phyloP scores from a whole-genome alignment of 2,797 vertebrate species.

The Myioborus melanocephalus region DNA sequence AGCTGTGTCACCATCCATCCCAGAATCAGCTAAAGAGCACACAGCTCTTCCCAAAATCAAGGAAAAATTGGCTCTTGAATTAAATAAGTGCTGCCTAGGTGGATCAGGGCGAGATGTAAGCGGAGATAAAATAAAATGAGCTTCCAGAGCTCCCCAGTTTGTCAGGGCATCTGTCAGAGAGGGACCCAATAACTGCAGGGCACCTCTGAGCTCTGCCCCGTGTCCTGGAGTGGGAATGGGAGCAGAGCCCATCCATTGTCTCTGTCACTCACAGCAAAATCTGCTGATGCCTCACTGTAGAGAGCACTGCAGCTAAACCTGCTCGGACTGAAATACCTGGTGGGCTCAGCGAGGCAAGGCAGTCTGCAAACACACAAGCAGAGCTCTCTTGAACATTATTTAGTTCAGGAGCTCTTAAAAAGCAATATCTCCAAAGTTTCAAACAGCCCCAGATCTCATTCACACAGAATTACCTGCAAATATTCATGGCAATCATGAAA shows the following conservation, averaged over 20 bases:
- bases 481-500: neutral
- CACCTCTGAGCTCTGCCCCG: neutral
- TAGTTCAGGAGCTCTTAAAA: neutral
- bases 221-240: neutral
- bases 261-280: neutral
- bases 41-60: neutral
- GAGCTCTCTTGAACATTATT: neutral
- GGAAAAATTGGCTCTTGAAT: neutral
- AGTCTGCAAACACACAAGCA: neutral
- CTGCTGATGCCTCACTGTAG: neutral
- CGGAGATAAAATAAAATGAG: neutral
- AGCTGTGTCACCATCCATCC: fast-evolving
- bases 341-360: neutral
- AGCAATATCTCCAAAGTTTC: neutral
- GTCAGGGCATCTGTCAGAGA: neutral
- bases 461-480: neutral
- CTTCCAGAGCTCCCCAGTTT: neutral
- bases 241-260: neutral
- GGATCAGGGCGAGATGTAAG: neutral
- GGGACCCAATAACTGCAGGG: neutral
- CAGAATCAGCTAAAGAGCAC: neutral
- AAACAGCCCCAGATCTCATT: neutral
- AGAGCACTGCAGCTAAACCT: neutral
- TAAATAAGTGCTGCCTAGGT: neutral
- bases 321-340: neutral